Evolutionary conservation across 2,797 vertebrate genomes (phyloP).

Genomic region (Margarornis squamiger): DNA sequence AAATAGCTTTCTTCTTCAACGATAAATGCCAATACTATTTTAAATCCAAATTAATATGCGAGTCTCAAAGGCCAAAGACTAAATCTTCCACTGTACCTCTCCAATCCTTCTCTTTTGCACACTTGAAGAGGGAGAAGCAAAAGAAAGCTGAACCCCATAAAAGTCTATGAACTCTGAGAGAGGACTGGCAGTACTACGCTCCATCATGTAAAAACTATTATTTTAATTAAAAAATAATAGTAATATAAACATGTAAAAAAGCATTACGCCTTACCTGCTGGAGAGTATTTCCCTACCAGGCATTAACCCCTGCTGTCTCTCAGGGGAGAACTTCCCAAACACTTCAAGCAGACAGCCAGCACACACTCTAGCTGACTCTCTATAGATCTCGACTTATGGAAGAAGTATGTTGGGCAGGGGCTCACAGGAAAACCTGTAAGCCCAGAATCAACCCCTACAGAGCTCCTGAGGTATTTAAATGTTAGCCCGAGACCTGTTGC

Average conservation of each 20-base stretch:
- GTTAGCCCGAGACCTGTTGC: constrained; percentile 14
- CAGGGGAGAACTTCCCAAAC: neutral
- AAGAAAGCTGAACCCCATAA: neutral
- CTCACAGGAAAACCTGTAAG: neutral
- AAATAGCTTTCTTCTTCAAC: neutral
- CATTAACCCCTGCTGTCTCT: neutral
- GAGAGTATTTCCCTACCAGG: neutral
- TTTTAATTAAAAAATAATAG: neutral
- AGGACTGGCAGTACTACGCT: neutral
- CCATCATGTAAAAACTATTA: neutral
- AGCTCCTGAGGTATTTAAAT: neutral
- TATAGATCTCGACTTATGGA: neutral
- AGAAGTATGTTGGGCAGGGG: neutral
- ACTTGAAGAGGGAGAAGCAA: neutral
- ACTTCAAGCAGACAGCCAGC: neutral
- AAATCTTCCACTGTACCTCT: neutral
- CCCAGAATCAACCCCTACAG: neutral
- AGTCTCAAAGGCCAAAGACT: neutral
- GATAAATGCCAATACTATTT: neutral
- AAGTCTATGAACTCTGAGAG: neutral
- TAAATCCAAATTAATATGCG: neutral
- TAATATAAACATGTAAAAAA: neutral
- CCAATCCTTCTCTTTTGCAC: neutral
- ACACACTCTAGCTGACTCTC: neutral
- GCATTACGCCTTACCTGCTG: neutral